A percentile compares a stretch with the other conserved stretches of the same genome.
Conservation (phyloP, 2,797 vertebrate genomes). For the Darevskia mixta region DNA sequence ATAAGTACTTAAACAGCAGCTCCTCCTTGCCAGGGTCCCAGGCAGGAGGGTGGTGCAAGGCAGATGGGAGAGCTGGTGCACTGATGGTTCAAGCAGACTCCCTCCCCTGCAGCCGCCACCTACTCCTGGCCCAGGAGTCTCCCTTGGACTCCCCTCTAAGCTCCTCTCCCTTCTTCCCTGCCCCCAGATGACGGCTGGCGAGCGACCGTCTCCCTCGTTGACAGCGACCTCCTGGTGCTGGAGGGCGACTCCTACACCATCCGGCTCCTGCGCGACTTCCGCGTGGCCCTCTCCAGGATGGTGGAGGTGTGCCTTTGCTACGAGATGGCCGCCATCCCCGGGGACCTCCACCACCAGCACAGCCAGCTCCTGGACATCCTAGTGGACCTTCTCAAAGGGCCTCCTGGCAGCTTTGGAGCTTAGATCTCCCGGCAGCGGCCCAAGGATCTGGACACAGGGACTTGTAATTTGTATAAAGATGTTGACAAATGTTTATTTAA, state of each 20-base stretch:
- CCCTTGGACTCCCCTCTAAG: neutral
- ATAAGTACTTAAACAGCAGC: too few species aligned
- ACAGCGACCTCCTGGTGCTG: slow-evolving; percentile 86
- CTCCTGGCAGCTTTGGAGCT: slow-evolving; percentile 78
- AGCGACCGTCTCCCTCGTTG: slow-evolving; percentile 86
- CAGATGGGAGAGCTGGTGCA: too few species aligned
- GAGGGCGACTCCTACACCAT: slow-evolving; percentile 85
- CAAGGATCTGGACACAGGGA: slow-evolving; percentile 65
- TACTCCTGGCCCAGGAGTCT: too few species aligned
- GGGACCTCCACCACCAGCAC: slow-evolving; percentile 81
- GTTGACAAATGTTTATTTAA: slow-evolving; percentile 86
- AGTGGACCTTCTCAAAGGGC: slow-evolving; percentile 88
- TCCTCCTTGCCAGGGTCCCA: too few species aligned
- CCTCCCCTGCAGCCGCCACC: too few species aligned
- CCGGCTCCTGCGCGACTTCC: slow-evolving; percentile 89
- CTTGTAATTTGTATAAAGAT: slow-evolving; percentile 83
- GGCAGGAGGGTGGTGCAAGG: too few species aligned
- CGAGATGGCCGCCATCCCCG: slow-evolving; percentile 69
- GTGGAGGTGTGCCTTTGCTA: slow-evolving; percentile 87
- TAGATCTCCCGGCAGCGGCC: slow-evolving; percentile 48
- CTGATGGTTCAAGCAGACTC: too few species aligned
- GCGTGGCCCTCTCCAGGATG: slow-evolving; percentile 90
- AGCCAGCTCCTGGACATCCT: slow-evolving; percentile 87
- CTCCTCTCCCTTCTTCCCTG: neutral
- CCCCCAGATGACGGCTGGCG: slow-evolving; percentile 81